These are phyloP conservation scores for Bugula neritina DNA, from an alignment of 2,888 invertebrate species.

Conservation along the genomic window DNA sequence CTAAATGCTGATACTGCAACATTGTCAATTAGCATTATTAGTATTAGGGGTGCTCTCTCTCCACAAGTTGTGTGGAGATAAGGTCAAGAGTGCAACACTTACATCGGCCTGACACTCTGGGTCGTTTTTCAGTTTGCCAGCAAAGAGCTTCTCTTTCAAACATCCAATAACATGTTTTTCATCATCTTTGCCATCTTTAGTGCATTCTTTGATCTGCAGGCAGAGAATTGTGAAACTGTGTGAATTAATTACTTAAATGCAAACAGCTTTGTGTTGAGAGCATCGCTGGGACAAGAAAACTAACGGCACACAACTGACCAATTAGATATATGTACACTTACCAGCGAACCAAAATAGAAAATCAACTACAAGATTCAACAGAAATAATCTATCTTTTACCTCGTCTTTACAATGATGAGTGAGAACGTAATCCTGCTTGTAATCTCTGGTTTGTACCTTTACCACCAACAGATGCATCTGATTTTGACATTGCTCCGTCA, in stretches of 20 bases:
- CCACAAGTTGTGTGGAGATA: too few relatives aligned
- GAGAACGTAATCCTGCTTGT: slow-evolving; percentile 80
- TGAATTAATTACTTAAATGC: too few relatives aligned
- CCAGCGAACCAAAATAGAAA: too few relatives aligned
- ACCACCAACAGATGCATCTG: slow-evolving; percentile 22
- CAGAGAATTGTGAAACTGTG: neutral
- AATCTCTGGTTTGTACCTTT: slow-evolving; percentile 58
- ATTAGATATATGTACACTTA: too few relatives aligned
- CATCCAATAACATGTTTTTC: slow-evolving; percentile 47
- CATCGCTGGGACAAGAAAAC: too few relatives aligned
- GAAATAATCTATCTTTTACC: too few relatives aligned
- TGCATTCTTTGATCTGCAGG: slow-evolving; percentile 4
- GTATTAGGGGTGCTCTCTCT: too few relatives aligned
- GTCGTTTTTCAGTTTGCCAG: slow-evolving; percentile 32
- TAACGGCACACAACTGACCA: too few relatives aligned
- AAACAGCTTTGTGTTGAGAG: too few relatives aligned
- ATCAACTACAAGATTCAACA: too few relatives aligned
- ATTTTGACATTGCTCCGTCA: neutral
- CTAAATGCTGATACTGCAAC: too few relatives aligned
- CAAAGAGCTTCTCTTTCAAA: slow-evolving; percentile 57
- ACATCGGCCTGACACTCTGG: slow-evolving; percentile 25
- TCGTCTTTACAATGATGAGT: slow-evolving; percentile 70
- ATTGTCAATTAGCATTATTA: too few relatives aligned
- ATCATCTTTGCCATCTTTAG: neutral
- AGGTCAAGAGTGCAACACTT: neutral